These are phyloP conservation scores for Arion vulgaris DNA, from an alignment of 1,140 invertebrate genomes.

Conservation along the genomic window DNA sequence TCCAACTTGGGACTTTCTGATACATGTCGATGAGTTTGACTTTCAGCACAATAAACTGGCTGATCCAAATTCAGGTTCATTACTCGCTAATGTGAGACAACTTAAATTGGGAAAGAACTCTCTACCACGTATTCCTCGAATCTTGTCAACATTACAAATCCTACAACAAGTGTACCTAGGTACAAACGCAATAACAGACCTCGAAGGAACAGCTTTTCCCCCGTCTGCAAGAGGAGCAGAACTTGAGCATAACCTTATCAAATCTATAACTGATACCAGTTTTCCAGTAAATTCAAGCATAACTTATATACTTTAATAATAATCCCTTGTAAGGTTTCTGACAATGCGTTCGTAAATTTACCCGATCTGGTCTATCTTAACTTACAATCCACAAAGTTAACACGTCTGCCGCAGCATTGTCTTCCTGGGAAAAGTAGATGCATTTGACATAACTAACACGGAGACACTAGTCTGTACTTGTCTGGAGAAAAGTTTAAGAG, in stretches of 20 bases:
- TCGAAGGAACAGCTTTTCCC: not conserved
- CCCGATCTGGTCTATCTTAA: not conserved
- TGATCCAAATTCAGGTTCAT: not conserved
- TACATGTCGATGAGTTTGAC: not conserved
- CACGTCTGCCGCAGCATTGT: not conserved
- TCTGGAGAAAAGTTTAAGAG: not conserved
- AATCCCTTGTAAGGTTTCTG: not conserved
- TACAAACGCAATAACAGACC: not conserved
- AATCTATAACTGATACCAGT: not conserved
- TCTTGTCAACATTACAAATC: not conserved
- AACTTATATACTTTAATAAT: not conserved
- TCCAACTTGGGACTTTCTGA: not conserved
- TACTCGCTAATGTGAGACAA: not conserved
- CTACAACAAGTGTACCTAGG: not conserved
- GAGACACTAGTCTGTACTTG: not conserved
- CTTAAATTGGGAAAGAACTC: not conserved
- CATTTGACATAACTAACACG: not conserved
- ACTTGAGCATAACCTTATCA: not conserved
- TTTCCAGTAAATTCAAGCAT: not conserved
- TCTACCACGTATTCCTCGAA: not conserved
- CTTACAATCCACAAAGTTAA: not conserved
- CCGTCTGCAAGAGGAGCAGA: not conserved
- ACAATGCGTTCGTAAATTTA: not conserved
- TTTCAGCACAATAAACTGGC: not conserved
- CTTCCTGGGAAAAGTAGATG: not conserved